Base-by-base conservation (phyloP, 1,140 invertebrate genomes). In the Drosophila takahashii region DNA sequence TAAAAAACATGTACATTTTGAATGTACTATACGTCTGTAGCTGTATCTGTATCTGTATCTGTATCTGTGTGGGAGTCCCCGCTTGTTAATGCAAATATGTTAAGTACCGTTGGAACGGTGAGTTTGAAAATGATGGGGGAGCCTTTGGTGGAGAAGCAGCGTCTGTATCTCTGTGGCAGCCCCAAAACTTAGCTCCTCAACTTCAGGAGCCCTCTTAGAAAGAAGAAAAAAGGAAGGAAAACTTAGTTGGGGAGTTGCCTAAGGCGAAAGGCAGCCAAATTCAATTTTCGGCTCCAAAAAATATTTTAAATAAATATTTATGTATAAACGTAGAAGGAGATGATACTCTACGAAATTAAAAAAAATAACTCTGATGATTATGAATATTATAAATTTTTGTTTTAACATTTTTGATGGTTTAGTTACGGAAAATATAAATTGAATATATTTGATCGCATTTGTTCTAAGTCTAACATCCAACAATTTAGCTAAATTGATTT, bases 71-170 rank as follows among this genome's bases (percentile, higher is more conserved):
- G 70, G 54, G 29, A 37, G 58, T 37, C 62, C 65, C 62, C 65
- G 62, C 73, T 77, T 77, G 54, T 60, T 77, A 81, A 79, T 87
- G 84, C 71, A 87, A 81, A 86, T 86, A 83, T 87, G 81, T 78
- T 83, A 83, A 83, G 80, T 79, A 79, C 70, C 45, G 50, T 42
- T 22, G 52, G 52, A 53, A 11, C 47, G 48, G 59, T 29, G 47
- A 11, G 27, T 36, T 32, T 42, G 34, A 39, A n/a, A 11, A 42
- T 26, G 61, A 61, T 22, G 22, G 1, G 22, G 22, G 22, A 22
- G 22, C 15, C 54, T 18, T 11, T 44, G 16, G 7, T 44, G 39
- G 29, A 56, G 74, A 48, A 69, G 54, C 73, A 13, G 22, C 13
- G 36, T 36, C 29, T 39, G 59, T 47, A 66, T 34, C 67, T 50